Conservation (phyloP, 1,140 invertebrate species). For the Cardiocondyla obscurior region DNA sequence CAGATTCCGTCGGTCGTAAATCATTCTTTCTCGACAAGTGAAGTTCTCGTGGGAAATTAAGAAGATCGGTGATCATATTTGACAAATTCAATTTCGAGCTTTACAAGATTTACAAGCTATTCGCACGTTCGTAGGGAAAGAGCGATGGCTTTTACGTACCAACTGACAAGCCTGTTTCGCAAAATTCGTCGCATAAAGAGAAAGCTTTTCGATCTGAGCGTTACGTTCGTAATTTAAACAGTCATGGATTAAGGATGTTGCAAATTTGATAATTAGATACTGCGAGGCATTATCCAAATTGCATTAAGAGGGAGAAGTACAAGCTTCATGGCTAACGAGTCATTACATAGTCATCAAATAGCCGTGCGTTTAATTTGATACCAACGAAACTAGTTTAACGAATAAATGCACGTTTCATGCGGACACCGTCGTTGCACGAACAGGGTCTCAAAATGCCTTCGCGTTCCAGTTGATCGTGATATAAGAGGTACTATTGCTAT, state of each 20-base stretch:
- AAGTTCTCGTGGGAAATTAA: constrained; percentile 36
- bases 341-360: constrained; percentile 19
- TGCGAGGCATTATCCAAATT: background rate
- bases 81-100: constrained; percentile 6
- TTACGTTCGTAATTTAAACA: background rate
- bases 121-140: background rate
- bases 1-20: background rate
- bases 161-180: background rate
- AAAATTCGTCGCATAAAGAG: background rate
- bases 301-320: background rate
- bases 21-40: background rate
- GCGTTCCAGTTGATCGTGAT: constrained; percentile 35
- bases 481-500: constrained; percentile 7
- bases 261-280: constrained; percentile 2
- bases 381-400: constrained; percentile 49
- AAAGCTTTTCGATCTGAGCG: background rate
- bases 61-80: constrained; percentile 1
- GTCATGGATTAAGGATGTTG: background rate
- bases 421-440: background rate
- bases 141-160: background rate
- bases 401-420: constrained; percentile 9
- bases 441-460: constrained; percentile 36
- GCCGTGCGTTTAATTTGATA: background rate
- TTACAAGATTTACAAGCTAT: constrained; percentile 13
- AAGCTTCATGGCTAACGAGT: constrained; percentile 7